Base-by-base conservation (phyloP, 2,888 invertebrate species). In the Aethes cnicana region DNA sequence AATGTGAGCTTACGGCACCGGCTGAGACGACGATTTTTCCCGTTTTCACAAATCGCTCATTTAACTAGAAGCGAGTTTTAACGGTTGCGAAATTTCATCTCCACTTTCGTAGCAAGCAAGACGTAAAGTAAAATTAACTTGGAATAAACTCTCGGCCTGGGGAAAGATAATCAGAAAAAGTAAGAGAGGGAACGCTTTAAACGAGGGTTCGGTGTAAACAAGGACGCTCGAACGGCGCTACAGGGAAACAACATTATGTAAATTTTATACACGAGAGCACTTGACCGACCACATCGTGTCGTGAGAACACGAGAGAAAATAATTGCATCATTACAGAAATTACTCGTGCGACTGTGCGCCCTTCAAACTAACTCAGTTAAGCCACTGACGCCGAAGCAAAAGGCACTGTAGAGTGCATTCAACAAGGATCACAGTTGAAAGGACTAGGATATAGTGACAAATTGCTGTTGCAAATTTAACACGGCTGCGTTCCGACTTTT, bases 321-420 rank as follows among this genome's bases (percentile, higher is more conserved):
- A 81, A 81, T 81, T 79, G 77, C 75, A 59, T 74, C 75, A 77
- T 83, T 81, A 81, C 68, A 72, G 68, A 70, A 79, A 80, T 78
- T 77, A 73, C 75, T 68, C 59, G 56, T 59, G 56, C 62, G 61
- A 55, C 53, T 47, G 58, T 57, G 64, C 58, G 66, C 69, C 70
- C 71, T 73, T 69, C 69, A 53, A 49, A 70, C 67, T 72, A 72
- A 74, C 73, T 74, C 56, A 66, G 66, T 72, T 68, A 69, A 69
- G 66, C 67, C 54, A 49, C 49, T 54, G 39, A 48, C 33, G 36
- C 30, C 47, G 14, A 54, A 58, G 33, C 53, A 50, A 72, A 73
- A 66, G 37, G 7, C 56, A 65, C 66, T 61, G 59, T 68, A 63
- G 2, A 1, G 0, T 2, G 33, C 18, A 47, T 6, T 2, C 8